Evolutionary conservation across 1,140 invertebrate species (phyloP), one percentile per base, ranked within the genome.

Genomic region (Belonocnema kinseyi): DNA sequence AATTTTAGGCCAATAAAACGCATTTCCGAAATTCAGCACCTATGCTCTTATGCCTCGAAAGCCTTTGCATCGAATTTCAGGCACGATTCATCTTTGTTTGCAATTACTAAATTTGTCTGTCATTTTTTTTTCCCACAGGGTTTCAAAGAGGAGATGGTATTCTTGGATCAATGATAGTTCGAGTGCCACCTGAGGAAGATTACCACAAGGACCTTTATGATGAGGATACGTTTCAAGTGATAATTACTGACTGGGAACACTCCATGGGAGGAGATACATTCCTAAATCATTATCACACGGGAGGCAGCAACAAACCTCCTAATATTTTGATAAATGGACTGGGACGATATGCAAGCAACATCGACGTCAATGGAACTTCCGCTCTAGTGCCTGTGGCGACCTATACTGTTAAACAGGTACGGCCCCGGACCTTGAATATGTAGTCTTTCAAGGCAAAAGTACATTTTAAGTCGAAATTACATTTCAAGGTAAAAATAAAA

Each of bases 101-200:
- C 11, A 11, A 46, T 46, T 10, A 1, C 0, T 46, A 7, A 46
- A 46, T 46, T 46, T 46, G 7, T 7, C 10, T 11, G 2, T 46
- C 10, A 6, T 11, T 46, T 11, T 11, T 33, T 72, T 72, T 77
- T n/a, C n/a, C n/a, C 21, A 51, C 92, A 89, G 96, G 96, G 11
- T 93, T 96, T 90, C 96, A 97, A 91, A 89, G 96, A 21, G 94
- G 95, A 8, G 97, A 98, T 86, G 97, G 97, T 0, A 92, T 95
- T 8, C 96, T 95, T 79, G 96, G 97, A 0, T 90, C 95, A 0
- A 88, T 97, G 51, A 93, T 97, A 19, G 93, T 97, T 4, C 89
- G 94, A 46, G 92, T 93, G 71, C 92, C 94, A 0, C 90, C 90
- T 26, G 89, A 92, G 19, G 85, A 92, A 19, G 94, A 96, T 78